phyloP scores from a whole-genome alignment of 2,113 vertebrate species.

The Cercopithecus mona region DNA sequence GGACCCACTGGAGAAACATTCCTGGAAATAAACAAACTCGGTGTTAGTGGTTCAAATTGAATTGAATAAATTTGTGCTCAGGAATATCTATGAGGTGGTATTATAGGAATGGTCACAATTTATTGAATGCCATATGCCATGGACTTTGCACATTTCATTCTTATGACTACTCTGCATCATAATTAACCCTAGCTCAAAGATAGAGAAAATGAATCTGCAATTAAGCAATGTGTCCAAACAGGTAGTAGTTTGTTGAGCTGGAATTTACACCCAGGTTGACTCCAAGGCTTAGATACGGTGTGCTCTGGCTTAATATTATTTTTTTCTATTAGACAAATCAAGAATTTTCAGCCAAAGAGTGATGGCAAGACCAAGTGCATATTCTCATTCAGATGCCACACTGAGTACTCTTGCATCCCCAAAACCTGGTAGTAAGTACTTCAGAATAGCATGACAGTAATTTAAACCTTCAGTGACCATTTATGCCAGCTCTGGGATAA shows the following conservation, averaged over 20 bases:
- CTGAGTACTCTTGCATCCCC: too few relatives aligned
- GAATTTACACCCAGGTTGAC: neutral
- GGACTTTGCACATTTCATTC: neutral
- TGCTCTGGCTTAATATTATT: neutral
- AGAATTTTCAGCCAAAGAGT: neutral
- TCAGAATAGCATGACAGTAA: neutral
- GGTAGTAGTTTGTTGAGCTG: neutral
- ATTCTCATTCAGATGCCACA: neutral
- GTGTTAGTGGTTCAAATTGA: neutral
- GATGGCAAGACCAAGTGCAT: neutral
- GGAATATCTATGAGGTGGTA: neutral
- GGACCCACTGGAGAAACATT: conserved; percentile 95
- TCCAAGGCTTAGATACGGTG: neutral
- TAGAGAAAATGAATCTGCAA: neutral
- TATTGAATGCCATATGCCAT: neutral
- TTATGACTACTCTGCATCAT: neutral
- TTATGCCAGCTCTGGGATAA: neutral
- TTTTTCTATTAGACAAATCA: neutral
- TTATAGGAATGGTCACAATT: neutral
- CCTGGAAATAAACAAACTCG: conserved; percentile 82
- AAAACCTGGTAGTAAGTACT: neutral
- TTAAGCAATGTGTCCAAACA: neutral
- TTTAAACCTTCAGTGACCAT: neutral
- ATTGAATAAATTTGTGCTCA: neutral
- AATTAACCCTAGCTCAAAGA: neutral